phyloP scores from a whole-genome alignment of 37 sponge, comb jelly and placozoan species.

The Chondrosia reniformis region DNA sequence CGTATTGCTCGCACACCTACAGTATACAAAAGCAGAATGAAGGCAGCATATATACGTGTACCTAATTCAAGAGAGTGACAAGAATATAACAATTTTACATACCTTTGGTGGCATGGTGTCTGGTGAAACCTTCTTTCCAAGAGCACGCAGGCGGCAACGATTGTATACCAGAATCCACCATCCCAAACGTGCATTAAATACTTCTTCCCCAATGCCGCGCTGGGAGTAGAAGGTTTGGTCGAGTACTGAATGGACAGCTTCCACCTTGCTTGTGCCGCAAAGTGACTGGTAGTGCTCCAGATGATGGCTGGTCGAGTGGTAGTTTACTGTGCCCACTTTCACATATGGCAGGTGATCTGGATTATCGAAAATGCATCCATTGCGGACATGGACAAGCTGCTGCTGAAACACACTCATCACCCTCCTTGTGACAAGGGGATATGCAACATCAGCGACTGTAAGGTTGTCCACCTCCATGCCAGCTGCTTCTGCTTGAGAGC shows the following conservation, averaged over 20 bases:
- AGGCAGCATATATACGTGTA: background rate
- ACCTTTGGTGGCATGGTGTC: conserved; percentile 48
- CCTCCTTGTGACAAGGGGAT: conserved; percentile 26
- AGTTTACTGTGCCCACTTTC: conserved; percentile 48
- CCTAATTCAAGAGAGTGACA: background rate
- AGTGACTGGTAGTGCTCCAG: conserved; percentile 41
- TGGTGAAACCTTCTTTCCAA: conserved; percentile 43
- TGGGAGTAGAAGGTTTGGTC: conserved; percentile 46
- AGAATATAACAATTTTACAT: background rate
- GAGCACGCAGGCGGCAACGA: conserved; percentile 43
- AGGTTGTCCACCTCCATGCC: conserved; percentile 34
- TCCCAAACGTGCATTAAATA: conserved; percentile 48
- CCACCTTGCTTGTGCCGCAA: conserved; percentile 46
- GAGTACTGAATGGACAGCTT: conserved; percentile 49
- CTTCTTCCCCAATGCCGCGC: conserved; percentile 41
- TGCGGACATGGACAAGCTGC: conserved; percentile 38
- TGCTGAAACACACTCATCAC: conserved; percentile 24
- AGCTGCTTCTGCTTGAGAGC: conserved; percentile 22
- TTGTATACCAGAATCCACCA: conserved; percentile 52
- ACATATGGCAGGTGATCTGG: conserved; percentile 44
- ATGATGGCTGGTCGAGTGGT: conserved; percentile 35
- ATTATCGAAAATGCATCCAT: conserved; percentile 48
- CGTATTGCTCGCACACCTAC: conserved; percentile 41
- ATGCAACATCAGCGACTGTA: conserved; percentile 29
- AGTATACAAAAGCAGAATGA: conserved; percentile 4